Base-by-base conservation (phyloP, 2,888 invertebrate species). In the Hedychridium roseum region DNA sequence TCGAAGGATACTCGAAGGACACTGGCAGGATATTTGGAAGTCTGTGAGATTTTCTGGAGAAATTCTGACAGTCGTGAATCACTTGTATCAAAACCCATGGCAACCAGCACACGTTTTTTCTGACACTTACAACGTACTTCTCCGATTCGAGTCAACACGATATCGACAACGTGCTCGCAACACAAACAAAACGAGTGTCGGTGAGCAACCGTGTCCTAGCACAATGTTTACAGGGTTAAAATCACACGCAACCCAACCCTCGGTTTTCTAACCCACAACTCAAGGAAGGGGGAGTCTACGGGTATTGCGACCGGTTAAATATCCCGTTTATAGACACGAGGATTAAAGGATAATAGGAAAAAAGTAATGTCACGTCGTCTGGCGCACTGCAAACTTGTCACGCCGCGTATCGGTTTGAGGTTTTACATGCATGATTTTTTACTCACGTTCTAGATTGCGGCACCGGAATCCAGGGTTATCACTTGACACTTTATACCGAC, bases 391-490 rank as follows among this genome's bases (percentile, higher is more conserved):
- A 40, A 32, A 44, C 40, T 37, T 50, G 51, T 54, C 49, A 52
- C 49, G 48, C 16, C 9, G 16, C 15, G 36, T 26, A 23, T 18
- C 18, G 34, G 34, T 35, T 42, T 18, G 34, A 37, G 40, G 32
- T 28, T 28, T 32, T 49, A 38, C 35, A 31, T 42, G 26, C 5
- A 12, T 20, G 26, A 43, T 30, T 56, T 49, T 44, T 54, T 69
- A 68, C 67, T 68, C 65, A 68, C 67, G 55, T 63, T 23, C 35
- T 43, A 23, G 37, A 18, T 28, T 52, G 28, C n/a, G n/a, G n/a
- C n/a, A n/a, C 30, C 45, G 39, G 40, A 20, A 41, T 54, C 50
- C 56, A 54, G 55, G 50, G 54, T 45, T 27, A 12, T 27, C 44
- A 49, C 27, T 14, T 28, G 23, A 26, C 28, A 16, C 23, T 40